Percentiles rank a stretch among this genome's conserved stretches.
phyloP scores from a whole-genome alignment of 2,888 invertebrate genomes.

The Suillia variegata region DNA sequence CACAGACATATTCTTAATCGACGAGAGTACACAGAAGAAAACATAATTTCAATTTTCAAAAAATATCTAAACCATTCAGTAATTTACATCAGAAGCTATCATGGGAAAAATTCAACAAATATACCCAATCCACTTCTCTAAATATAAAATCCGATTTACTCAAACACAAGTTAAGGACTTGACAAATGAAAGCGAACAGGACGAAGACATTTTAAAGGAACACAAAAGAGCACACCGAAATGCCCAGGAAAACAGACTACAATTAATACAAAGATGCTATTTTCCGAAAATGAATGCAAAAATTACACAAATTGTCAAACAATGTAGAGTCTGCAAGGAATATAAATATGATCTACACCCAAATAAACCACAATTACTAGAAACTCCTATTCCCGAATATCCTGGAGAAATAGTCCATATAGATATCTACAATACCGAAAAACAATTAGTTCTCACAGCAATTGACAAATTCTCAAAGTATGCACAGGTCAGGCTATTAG shows the following conservation, averaged over 20 bases:
- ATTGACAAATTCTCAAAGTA: conserved; percentile 6
- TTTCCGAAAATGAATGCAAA: not conserved
- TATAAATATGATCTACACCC: not conserved
- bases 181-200: conserved; percentile 1
- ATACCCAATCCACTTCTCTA: conserved; percentile 1
- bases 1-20: conserved; percentile 12
- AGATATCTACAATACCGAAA: not conserved
- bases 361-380: not conserved
- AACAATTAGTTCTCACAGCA: conserved; percentile 1
- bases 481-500: not conserved
- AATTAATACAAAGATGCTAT: not conserved
- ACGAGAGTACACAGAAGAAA: too few species aligned
- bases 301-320: not conserved
- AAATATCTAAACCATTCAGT: conserved; percentile 10
- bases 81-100: not conserved
- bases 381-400: conserved; percentile 2
- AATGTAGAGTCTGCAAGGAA: not conserved
- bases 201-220: not conserved
- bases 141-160: not conserved
- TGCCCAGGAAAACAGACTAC: not conserved
- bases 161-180: conserved; percentile 1
- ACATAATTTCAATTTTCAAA: conserved; percentile 3
- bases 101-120: conserved; percentile 5
- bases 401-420: conserved; percentile 1
- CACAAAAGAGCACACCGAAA: not conserved